Percentiles rank a stretch among this genome's conserved stretches.
Conservation (phyloP, 2,888 invertebrate species). For the Eurois occulta region DNA sequence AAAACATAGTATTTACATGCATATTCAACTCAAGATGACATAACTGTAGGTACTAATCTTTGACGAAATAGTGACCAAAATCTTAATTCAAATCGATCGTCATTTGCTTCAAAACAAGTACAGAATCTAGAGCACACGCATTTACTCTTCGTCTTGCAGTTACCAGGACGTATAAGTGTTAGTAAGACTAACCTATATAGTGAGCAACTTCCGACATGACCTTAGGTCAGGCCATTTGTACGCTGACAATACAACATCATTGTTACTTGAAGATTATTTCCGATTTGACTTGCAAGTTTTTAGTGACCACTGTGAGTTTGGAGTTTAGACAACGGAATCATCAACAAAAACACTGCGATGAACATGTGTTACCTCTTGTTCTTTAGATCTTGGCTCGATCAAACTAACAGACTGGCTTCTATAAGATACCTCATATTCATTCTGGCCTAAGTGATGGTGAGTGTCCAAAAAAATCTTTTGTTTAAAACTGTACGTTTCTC, state of each 20-base stretch:
- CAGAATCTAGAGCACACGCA: constrained; percentile 23
- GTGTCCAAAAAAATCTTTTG: background rate
- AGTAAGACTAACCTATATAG: constrained; percentile 43
- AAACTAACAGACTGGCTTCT: background rate
- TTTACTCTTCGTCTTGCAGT: background rate
- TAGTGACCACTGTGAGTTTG: constrained; percentile 30
- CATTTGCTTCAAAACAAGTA: constrained; percentile 3
- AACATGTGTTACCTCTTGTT: background rate
- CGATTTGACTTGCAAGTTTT: constrained; percentile 67
- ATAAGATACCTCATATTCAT: background rate
- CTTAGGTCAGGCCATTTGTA: constrained; percentile 47
- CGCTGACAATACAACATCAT: constrained; percentile 42
- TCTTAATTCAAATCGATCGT: constrained; percentile 5
- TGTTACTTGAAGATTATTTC: constrained; percentile 61
- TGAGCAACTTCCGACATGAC: constrained; percentile 49
- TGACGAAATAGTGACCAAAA: background rate
- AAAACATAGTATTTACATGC: no score
- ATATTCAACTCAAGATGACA: constrained; percentile 13
- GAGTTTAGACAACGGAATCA: constrained; percentile 3
- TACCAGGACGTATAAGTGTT: background rate
- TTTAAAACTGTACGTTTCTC: background rate
- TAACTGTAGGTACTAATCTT: constrained; percentile 20
- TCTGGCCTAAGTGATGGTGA: background rate
- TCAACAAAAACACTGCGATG: background rate
- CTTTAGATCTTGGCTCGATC: background rate